phyloP scores from a whole-genome alignment of 2,797 vertebrate species.

The Melanotaenia parkinsoni region DNA sequence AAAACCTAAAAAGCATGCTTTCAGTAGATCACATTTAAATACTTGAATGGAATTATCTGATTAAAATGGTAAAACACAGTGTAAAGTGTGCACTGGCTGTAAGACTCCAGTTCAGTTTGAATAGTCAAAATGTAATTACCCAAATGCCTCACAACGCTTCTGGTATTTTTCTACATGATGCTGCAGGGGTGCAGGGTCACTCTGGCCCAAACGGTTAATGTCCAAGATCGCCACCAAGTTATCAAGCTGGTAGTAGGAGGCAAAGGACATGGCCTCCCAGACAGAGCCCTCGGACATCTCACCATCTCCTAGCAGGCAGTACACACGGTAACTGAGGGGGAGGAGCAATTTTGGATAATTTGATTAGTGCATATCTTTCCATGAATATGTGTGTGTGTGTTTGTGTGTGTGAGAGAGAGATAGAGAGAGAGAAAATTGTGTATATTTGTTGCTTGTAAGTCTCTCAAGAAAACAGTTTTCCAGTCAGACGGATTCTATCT shows the following conservation, averaged over 20 bases:
- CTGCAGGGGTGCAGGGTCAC: slow-evolving; percentile 92
- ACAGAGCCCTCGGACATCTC: slow-evolving; percentile 95
- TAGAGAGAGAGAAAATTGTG: no score
- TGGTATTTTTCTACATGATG: slow-evolving; percentile 94
- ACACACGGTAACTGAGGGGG: slow-evolving; percentile 89
- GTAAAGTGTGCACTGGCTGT: neutral
- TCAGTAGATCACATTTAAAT: slow-evolving; percentile 1
- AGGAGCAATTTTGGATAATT: slow-evolving; percentile 16
- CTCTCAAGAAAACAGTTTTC: slow-evolving; percentile 60
- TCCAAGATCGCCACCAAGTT: slow-evolving; percentile 96
- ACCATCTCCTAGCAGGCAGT: slow-evolving; percentile 93
- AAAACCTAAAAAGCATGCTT: slow-evolving; percentile 4
- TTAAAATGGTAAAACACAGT: neutral
- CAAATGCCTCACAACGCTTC: slow-evolving; percentile 94
- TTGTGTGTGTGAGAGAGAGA: neutral
- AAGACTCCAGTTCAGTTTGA: neutral
- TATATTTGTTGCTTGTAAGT: no score
- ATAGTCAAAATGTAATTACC: slow-evolving; percentile 75
- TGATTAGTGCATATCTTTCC: slow-evolving; percentile 8
- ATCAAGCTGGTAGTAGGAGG: slow-evolving; percentile 93
- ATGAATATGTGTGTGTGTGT: neutral
- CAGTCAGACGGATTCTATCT: slow-evolving; percentile 48
- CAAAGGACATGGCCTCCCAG: slow-evolving; percentile 99
- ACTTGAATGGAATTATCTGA: neutral
- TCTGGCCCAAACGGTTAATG: slow-evolving; percentile 95